These are phyloP conservation scores for Ips nitidus DNA, from an alignment of 1,140 invertebrate genomes.

Conservation along the genomic window DNA sequence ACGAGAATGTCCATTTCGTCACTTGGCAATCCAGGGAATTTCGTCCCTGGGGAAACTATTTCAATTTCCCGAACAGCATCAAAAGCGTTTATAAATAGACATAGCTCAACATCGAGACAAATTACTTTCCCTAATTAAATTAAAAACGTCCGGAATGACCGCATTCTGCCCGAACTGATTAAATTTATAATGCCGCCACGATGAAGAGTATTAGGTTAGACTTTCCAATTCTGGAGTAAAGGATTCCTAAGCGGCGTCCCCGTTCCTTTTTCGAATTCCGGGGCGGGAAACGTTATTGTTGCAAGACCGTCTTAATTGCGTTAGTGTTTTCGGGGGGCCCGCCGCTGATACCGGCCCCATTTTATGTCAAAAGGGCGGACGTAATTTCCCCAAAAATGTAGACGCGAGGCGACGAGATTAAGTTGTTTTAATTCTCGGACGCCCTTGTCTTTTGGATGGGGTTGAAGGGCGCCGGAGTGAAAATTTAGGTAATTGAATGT, in stretches of 20 bases:
- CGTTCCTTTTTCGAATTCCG: conserved; percentile 27
- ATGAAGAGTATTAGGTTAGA: conserved; percentile 31
- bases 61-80: no score
- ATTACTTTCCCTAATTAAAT: conserved; percentile 33
- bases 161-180: conserved; percentile 31
- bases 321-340: conserved; percentile 35
- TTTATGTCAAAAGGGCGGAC: conserved; percentile 35
- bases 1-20: no score
- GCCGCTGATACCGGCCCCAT: conserved; percentile 38
- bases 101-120: neutral
- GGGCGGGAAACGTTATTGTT: conserved; percentile 42
- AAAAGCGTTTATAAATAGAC: neutral
- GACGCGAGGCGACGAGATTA: conserved; percentile 20
- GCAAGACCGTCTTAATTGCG: conserved; percentile 46
- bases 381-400: conserved; percentile 30
- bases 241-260: conserved; percentile 13
- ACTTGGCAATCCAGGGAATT: no score
- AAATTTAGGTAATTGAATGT: no score
- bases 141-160: conserved; percentile 25
- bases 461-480: no score
- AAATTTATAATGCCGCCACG: conserved; percentile 35
- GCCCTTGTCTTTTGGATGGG: neutral
- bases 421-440: conserved; percentile 26
- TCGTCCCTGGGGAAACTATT: no score
- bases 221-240: conserved; percentile 44